Evolutionary conservation across 2,797 vertebrate genomes (phyloP), one percentile per base, ranked within the genome.

Genomic region (Sciaenops ocellatus): DNA sequence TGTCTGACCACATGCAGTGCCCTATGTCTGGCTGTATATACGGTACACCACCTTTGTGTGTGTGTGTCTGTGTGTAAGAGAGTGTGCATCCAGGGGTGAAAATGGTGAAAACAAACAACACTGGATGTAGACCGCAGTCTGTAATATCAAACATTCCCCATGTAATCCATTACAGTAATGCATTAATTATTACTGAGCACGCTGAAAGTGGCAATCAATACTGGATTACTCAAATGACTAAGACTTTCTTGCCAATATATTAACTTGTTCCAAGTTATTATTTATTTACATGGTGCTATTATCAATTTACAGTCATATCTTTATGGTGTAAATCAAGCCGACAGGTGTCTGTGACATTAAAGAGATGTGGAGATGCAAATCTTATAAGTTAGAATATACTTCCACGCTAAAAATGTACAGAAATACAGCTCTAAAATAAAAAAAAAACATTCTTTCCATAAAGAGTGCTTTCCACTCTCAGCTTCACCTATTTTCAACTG

Each of bases 1-100:
- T 62, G 57, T 85, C 83, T 85, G 76, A 82, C 84, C 83, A 68
- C 87, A 82, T 85, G 77, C 51, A 4, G 67, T 6, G 76, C 61
- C 59, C 80, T 10, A 63, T 61, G 55, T 78, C 74, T 69, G 70
- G 18, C 73, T 78, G 44, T 52, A 60, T 11, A 63, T 15, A 80
- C 54, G 72, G 18, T 9, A 34, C 52, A 46, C 47, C 65, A 60
- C 66, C 6, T 79, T 30, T 66, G 67, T 71, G 56, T 73, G 38
- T 18, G 17, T 11, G 59, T 60, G 34, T 24, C 74, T 17, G 34
- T 28, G 26, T 20, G 56, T 65, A 28, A 26, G 64, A 2, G 42
- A 24, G 79, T 11, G 44, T 69, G 75, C 34, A 38, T 73, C 22
- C 34, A 55, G 22, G 38, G 52, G 56, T 74, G 68, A 73, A 48